Evolutionary conservation across 2,113 vertebrate species (phyloP).

Genomic region (Serinus canaria): DNA sequence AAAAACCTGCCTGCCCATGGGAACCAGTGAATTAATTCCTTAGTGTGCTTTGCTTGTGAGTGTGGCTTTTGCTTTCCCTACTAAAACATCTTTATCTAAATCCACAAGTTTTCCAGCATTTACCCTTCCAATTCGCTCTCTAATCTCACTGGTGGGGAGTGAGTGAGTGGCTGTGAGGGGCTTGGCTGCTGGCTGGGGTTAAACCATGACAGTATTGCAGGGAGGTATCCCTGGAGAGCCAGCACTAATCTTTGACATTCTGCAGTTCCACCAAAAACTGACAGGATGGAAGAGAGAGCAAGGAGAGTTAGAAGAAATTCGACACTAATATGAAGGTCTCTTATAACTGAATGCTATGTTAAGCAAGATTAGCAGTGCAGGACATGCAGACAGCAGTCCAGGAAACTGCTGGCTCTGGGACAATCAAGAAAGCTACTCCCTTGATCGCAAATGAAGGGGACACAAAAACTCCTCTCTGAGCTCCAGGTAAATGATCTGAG

Average conservation of each 20-base stretch:
- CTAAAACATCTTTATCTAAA: neutral
- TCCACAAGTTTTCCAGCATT: neutral
- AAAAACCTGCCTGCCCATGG: neutral
- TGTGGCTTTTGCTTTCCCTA: neutral
- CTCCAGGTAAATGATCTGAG: neutral
- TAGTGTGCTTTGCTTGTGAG: neutral
- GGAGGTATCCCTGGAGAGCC: neutral
- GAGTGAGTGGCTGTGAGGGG: neutral
- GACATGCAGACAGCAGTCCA: neutral
- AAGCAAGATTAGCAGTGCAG: neutral
- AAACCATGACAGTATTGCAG: neutral
- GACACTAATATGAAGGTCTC: neutral
- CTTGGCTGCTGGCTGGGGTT: neutral
- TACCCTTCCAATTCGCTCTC: neutral
- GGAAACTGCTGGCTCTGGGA: neutral
- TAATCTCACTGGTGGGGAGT: neutral
- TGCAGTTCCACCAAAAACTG: neutral
- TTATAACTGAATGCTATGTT: neutral
- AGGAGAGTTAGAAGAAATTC: neutral
- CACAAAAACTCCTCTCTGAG: neutral
- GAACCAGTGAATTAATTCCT: neutral
- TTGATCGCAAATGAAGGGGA: neutral
- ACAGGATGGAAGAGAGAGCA: neutral
- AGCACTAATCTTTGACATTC: neutral
- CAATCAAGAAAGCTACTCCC: neutral